These are phyloP conservation scores for Axinella damicornis DNA, from an alignment of 37 sponge, comb jelly and placozoan genomes.

Conservation along the genomic window DNA sequence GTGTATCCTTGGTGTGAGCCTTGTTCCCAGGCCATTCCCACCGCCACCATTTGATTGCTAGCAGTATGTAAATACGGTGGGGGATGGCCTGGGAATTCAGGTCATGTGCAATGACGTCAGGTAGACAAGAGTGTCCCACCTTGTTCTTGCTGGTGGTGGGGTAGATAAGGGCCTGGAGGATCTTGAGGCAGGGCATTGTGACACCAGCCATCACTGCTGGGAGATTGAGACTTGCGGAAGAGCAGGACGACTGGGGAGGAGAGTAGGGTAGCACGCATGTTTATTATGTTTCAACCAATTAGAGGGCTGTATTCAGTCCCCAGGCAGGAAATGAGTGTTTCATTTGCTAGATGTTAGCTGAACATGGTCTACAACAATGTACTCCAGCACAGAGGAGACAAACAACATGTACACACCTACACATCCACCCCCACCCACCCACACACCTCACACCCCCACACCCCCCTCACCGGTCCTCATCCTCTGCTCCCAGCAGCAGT, in stretches of 20 bases:
- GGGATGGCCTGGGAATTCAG: too few relatives aligned
- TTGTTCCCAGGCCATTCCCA: too few relatives aligned
- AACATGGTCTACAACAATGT: too few relatives aligned
- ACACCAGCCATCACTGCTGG: conserved; percentile 89
- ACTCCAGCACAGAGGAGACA: too few relatives aligned
- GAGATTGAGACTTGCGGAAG: conserved; percentile 62
- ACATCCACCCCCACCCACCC: too few relatives aligned
- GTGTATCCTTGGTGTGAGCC: too few relatives aligned
- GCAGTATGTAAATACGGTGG: too few relatives aligned
- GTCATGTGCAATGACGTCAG: not conserved
- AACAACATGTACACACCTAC: not conserved
- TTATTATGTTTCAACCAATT: too few relatives aligned
- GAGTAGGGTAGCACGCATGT: not conserved
- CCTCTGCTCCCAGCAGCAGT: conserved; percentile 89
- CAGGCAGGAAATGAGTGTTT: too few relatives aligned
- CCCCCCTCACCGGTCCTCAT: conserved; percentile 71
- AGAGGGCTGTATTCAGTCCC: too few relatives aligned
- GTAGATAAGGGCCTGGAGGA: conserved; percentile 61
- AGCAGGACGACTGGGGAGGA: conserved; percentile 66
- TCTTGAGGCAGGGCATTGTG: conserved; percentile 85
- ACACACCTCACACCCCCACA: conserved; percentile 2
- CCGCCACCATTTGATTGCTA: too few relatives aligned
- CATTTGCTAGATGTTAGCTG: too few relatives aligned
- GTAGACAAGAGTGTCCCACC: not conserved
- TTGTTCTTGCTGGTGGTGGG: conserved; percentile 22